These are phyloP conservation scores for Drosophila algonquin DNA, from an alignment of 2,888 invertebrate species.

Conservation along the genomic window DNA sequence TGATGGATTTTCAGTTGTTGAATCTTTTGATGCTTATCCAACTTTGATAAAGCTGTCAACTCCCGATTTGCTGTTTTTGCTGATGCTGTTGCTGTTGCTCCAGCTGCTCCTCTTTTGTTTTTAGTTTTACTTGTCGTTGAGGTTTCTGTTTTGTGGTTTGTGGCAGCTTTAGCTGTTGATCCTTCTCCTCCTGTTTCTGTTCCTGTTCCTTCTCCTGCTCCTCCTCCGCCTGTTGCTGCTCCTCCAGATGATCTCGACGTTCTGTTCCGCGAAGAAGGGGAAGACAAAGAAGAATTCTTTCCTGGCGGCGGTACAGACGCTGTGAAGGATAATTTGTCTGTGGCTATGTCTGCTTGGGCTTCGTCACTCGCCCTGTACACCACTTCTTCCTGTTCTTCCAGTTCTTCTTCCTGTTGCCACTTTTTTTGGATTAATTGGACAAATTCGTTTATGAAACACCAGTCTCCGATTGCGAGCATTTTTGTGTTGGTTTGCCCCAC, in stretches of 20 bases:
- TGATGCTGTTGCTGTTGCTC: neutral
- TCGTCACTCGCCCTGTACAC: no score
- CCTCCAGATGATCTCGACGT: slow-evolving; percentile 4
- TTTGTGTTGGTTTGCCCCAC: slow-evolving; percentile 71
- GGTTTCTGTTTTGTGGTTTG: slow-evolving; percentile 5
- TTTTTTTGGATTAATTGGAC: no score
- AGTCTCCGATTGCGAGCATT: slow-evolving; percentile 79
- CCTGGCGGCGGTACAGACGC: neutral
- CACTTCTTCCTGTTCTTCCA: no score
- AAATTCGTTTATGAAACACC: slow-evolving; percentile 60
- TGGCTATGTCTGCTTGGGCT: no score
- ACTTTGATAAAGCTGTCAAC: neutral
- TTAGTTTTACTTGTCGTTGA: slow-evolving; percentile 17
- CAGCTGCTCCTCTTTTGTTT: slow-evolving; percentile 36
- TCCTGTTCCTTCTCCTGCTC: slow-evolving; percentile 2
- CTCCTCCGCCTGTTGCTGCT: neutral
- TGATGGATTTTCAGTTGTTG: neutral
- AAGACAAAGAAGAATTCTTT: neutral
- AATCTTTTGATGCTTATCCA: neutral
- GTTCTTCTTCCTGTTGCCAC: no score
- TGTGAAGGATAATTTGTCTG: neutral
- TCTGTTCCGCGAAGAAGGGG: neutral
- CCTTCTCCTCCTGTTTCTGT: slow-evolving; percentile 1
- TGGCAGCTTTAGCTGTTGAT: slow-evolving; percentile 2
- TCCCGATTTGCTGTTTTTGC: neutral